These are phyloP conservation scores for Peucedramus taeniatus DNA, from an alignment of 2,113 vertebrate genomes.

Conservation along the genomic window DNA sequence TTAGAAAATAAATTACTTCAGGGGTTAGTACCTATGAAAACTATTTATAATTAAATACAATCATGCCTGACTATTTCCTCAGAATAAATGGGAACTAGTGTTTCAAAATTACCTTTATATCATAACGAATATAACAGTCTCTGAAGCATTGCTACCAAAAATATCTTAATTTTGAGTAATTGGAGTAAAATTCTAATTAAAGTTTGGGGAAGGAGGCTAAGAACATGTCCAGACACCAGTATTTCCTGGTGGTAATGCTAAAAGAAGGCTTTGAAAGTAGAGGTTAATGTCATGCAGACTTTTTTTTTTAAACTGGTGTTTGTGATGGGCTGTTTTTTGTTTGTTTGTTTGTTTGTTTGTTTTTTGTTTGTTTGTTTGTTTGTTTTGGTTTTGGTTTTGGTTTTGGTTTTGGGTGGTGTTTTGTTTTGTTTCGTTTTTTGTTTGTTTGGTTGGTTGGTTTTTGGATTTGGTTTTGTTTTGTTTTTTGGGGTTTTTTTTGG, in stretches of 20 bases:
- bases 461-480: too few species aligned
- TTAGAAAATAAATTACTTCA: neutral
- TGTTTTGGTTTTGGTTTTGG: too few species aligned
- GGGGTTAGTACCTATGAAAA: neutral
- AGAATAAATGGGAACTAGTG: neutral
- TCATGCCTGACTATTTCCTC: neutral
- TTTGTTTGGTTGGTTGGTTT: too few species aligned
- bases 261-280: neutral
- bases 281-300: rapidly evolving
- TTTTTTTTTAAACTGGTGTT: rapidly evolving
- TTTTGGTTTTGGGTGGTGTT: too few species aligned
- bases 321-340: neutral
- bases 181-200: neutral
- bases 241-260: neutral
- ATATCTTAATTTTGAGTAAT: neutral
- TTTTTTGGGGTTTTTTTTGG: too few species aligned
- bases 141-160: neutral
- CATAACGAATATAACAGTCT: neutral
- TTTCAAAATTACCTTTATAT: neutral
- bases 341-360: too few species aligned
- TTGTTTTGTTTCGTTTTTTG: too few species aligned
- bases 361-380: too few species aligned
- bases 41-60: neutral
- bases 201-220: neutral
- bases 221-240: neutral